Evolutionary conservation across 1,140 invertebrate species (phyloP), one percentile per base, ranked within the genome.

Genomic region (Batillaria attramentaria): DNA sequence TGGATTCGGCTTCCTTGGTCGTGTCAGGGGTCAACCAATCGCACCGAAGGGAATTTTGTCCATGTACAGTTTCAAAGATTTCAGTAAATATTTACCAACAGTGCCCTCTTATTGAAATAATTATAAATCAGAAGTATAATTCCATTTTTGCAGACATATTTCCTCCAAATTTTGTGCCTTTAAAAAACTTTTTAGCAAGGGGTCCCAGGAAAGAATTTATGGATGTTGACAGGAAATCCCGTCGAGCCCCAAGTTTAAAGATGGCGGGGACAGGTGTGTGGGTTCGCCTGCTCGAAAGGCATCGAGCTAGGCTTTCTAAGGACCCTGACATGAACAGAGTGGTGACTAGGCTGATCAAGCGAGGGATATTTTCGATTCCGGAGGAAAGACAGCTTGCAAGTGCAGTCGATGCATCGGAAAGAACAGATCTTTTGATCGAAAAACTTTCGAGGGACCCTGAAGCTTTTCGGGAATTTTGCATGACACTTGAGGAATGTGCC

Each of bases 401-500:
- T 31, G 60, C 72, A 50, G 50, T 54, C 16, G 84, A 86, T 37
- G 75, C 73, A 6, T 73, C 62, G n/a, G 76, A 43, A 68, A 80
- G 83, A 10, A 79, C 81, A 66, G 84, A 88, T 76, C 57, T 81
- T 68, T 82, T 88, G 79, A 46, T 87, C 33, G 86, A 86, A 57
- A 83, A 86, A 77, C 79, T 88, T 33, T 83, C 81, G 18, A 80
- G 80, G 50, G 86, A 84, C 41, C 78, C 79, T 43, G 68, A 74
- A 54, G 86, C 87, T 42, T 86, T 87, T 81, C 83, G 83, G 18
- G 86, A 86, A 62, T 85, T 88, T 80, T 88, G 86, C 73, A 65
- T 73, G 28, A 79, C 79, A 72, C 77, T 88, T 43, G 87, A 88
- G 72, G 77, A 83, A 69, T 75, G 73, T 42, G 73, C 73, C 2